Conservation (phyloP, 2,797 vertebrate genomes). For the Cuniculus paca region DNA sequence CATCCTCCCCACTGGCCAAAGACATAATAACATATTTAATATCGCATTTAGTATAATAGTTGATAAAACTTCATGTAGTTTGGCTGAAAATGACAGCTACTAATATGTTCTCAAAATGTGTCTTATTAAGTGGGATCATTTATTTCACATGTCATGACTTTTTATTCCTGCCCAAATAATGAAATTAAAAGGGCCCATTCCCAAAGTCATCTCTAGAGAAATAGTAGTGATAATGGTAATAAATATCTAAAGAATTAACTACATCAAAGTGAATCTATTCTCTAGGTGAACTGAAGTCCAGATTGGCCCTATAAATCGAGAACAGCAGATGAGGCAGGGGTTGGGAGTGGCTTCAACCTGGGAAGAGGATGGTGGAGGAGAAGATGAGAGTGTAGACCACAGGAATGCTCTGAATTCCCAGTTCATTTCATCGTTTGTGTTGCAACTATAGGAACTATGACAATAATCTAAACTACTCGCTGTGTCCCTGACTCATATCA, state of each 20-base stretch:
- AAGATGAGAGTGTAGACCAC: neutral
- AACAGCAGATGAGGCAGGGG: neutral
- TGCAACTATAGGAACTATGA: neutral
- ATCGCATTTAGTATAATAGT: neutral
- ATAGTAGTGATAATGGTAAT: neutral
- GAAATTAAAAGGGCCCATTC: neutral
- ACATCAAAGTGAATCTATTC: neutral
- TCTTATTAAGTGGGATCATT: neutral
- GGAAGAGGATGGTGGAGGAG: neutral
- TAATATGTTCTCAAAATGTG: conserved; percentile 27
- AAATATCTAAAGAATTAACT: neutral
- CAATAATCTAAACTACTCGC: neutral
- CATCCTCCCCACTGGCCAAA: neutral
- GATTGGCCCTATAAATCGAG: neutral
- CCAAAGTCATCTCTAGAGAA: neutral
- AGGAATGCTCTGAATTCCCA: neutral
- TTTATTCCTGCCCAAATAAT: neutral
- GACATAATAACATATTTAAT: neutral
- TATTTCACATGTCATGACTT: neutral
- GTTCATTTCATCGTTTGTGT: neutral
- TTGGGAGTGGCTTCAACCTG: neutral
- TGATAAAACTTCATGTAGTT: neutral
- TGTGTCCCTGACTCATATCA: neutral
- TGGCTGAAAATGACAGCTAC: neutral
- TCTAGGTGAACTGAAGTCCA: neutral